Percentiles rank a stretch among this genome's conserved stretches.
Evolutionary conservation across 2,888 invertebrate genomes (phyloP).

Genomic region (Platycnemis pennipes): DNA sequence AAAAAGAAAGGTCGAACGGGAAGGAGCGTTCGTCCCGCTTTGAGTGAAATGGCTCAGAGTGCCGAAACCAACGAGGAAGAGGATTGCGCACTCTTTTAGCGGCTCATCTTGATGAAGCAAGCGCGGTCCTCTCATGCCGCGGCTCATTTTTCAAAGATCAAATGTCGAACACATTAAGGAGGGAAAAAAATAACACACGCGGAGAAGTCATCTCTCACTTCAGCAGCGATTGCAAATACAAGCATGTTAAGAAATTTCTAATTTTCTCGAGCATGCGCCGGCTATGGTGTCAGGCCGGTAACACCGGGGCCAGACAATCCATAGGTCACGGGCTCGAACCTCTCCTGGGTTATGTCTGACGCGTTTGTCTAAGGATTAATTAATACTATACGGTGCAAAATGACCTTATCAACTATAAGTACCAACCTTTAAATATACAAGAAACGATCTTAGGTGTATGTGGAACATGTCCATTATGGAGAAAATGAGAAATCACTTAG

Average conservation of each 20-base stretch:
- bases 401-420: too few relatives aligned
- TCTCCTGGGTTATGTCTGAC: too few relatives aligned
- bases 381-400: too few relatives aligned
- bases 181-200: background rate
- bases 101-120: background rate
- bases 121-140: background rate
- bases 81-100: background rate
- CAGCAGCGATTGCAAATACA: background rate
- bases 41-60: background rate
- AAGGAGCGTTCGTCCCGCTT: background rate
- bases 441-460: too few relatives aligned
- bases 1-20: background rate
- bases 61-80: background rate
- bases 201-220: background rate
- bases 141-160: constrained; percentile 1
- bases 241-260: background rate
- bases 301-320: too few relatives aligned
- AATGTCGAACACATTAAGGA: background rate
- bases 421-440: too few relatives aligned
- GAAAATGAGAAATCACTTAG: too few relatives aligned
- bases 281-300: too few relatives aligned
- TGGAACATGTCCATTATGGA: too few relatives aligned
- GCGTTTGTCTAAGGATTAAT: too few relatives aligned
- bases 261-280: background rate
- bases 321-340: too few relatives aligned